phyloP scores from a whole-genome alignment of 2,888 invertebrate genomes.

The Hydropsyche betteni region DNA sequence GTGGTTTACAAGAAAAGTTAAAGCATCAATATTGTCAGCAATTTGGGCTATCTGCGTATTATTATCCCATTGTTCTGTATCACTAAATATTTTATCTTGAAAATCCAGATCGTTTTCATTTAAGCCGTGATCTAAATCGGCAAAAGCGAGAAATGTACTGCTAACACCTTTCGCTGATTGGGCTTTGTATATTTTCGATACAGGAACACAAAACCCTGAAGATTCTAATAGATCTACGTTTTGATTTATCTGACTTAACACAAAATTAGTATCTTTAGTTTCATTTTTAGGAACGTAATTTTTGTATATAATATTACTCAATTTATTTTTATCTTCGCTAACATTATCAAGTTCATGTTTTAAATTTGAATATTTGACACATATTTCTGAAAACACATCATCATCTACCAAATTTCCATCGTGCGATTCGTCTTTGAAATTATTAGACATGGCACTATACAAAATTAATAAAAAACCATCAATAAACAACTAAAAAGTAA shows the following conservation, averaged over 20 bases:
- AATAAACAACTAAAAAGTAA: too few species aligned
- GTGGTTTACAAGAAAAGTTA: constrained; percentile 41
- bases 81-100: constrained; percentile 49
- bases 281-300: not conserved
- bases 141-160: constrained; percentile 8
- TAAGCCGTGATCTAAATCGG: not conserved
- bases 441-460: too few species aligned
- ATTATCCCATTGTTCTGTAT: constrained; percentile 58
- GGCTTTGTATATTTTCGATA: too few species aligned
- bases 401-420: too few species aligned
- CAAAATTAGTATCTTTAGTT: not conserved
- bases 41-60: constrained; percentile 61
- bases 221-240: constrained; percentile 4
- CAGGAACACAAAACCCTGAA: not conserved
- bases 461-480: too few species aligned
- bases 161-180: not conserved
- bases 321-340: not conserved
- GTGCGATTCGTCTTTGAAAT: too few species aligned
- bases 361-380: not conserved
- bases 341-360: not conserved
- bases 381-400: not conserved
- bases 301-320: not conserved
- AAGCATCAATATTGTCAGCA: constrained; percentile 58
- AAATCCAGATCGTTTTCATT: not conserved
- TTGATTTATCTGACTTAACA: constrained; percentile 19